A percentile compares a stretch with the other conserved stretches of the same genome.
phyloP scores from a whole-genome alignment of 2,797 vertebrate species.

The Anomalospiza imberbis region DNA sequence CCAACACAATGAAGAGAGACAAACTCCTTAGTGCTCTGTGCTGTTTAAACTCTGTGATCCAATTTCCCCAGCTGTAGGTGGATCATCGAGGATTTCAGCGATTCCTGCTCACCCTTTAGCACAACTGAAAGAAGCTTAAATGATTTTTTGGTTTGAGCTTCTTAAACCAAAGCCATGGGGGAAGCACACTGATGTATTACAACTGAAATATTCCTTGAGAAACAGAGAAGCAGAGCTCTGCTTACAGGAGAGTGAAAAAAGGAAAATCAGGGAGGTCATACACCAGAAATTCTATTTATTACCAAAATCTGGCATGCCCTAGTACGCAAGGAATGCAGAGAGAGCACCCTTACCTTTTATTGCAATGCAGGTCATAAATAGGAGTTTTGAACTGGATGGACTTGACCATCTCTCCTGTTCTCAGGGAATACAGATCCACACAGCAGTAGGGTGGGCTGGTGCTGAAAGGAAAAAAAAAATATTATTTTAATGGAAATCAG shows the following conservation, averaged over 20 bases:
- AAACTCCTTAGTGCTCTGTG: background rate
- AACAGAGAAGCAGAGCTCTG: background rate
- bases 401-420: constrained; percentile 96
- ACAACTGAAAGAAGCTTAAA: constrained; percentile 1
- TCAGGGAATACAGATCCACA: constrained; percentile 92
- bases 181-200: background rate
- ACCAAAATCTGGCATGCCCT: background rate
- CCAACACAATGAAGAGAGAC: background rate
- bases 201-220: background rate
- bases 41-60: background rate
- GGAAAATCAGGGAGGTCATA: background rate
- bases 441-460: constrained; percentile 94
- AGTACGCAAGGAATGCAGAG: background rate
- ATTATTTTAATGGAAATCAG: background rate
- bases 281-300: background rate
- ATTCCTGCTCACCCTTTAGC: constrained; percentile 5
- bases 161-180: background rate
- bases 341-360: constrained; percentile 84
- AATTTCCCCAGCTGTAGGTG: background rate
- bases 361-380: constrained; percentile 96
- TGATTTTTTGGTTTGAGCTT: background rate
- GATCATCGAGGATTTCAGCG: background rate
- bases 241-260: background rate
- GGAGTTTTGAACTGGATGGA: constrained; percentile 99
- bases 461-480: constrained; percentile 62